Evolutionary conservation across 2,888 invertebrate genomes (phyloP).

Genomic region (Hirtodrosophila cameraria): DNA sequence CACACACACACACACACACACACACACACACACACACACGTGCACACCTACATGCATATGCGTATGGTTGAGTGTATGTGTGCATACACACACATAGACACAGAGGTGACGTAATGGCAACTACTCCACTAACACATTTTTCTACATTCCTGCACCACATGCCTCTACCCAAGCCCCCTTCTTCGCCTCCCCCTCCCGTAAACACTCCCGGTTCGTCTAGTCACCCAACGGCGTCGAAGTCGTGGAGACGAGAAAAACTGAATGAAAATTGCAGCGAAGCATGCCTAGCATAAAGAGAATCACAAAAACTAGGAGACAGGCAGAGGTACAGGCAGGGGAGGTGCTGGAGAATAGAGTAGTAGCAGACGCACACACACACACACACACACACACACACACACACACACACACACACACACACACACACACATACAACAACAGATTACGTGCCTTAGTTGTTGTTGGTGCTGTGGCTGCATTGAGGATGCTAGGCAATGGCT

Average conservation of each 20-base stretch:
- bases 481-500: constrained; percentile 56
- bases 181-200: background rate
- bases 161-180: constrained; percentile 4
- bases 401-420: constrained; percentile 10
- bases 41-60: background rate
- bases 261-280: constrained; percentile 57
- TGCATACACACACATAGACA: constrained; percentile 28
- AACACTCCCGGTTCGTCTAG: constrained; percentile 19
- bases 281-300: constrained; percentile 35
- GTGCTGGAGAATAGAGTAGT: background rate
- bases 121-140: constrained; percentile 85
- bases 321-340: constrained; percentile 1
- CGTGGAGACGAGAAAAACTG: constrained; percentile 45
- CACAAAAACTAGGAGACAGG: constrained; percentile 34
- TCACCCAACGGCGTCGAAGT: constrained; percentile 17
- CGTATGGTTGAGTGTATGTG: background rate
- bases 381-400: constrained; percentile 13
- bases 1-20: constrained; percentile 2
- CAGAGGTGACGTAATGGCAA: constrained; percentile 84
- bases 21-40: background rate
- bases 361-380: constrained; percentile 4
- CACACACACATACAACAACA: constrained; percentile 18
- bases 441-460: constrained; percentile 5
- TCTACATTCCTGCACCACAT: constrained; percentile 82
- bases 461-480: constrained; percentile 27